Percentiles rank a stretch among this genome's conserved stretches.
Evolutionary conservation across 2,888 invertebrate species (phyloP).

Genomic region (Apamea anceps): DNA sequence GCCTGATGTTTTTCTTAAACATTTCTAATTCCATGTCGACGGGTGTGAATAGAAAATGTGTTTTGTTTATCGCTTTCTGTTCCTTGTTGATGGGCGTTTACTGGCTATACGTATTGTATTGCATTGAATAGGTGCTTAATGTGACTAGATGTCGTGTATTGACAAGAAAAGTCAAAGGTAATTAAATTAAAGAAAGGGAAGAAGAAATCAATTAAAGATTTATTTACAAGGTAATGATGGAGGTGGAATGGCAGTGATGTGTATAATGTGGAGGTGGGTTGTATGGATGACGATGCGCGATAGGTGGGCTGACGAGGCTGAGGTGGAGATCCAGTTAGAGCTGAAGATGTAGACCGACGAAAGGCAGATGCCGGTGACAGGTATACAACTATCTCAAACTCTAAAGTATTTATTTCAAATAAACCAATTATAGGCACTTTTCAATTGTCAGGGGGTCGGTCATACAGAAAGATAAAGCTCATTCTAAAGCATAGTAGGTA

Average conservation of each 20-base stretch:
- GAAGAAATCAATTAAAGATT: too few relatives aligned
- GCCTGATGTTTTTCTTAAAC: slow-evolving; percentile 50
- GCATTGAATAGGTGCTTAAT: slow-evolving; percentile 49
- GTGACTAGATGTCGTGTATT: slow-evolving; percentile 1
- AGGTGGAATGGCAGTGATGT: too few relatives aligned
- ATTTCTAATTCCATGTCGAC: slow-evolving; percentile 41
- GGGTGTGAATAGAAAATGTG: slow-evolving; percentile 33
- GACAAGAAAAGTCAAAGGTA: too few relatives aligned
- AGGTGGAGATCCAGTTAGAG: too few relatives aligned
- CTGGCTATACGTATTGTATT: slow-evolving; percentile 42
- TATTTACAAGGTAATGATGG: too few relatives aligned
- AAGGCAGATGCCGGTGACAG: background rate
- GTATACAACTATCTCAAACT: slow-evolving; percentile 37
- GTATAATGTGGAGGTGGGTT: too few relatives aligned
- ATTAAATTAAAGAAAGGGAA: too few relatives aligned
- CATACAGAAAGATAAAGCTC: background rate
- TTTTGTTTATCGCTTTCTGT: slow-evolving; percentile 53
- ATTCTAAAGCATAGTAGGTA: background rate
- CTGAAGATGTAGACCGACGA: too few relatives aligned
- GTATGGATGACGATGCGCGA: too few relatives aligned
- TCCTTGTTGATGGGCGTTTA: slow-evolving; percentile 23
- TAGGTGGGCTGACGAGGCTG: too few relatives aligned
- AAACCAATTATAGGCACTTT: background rate
- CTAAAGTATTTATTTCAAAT: background rate
- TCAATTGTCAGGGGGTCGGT: background rate